A percentile compares a stretch with the other conserved stretches of the same genome.
phyloP scores from a whole-genome alignment of 2,113 vertebrate genomes.

The Crotalus horridus region DNA sequence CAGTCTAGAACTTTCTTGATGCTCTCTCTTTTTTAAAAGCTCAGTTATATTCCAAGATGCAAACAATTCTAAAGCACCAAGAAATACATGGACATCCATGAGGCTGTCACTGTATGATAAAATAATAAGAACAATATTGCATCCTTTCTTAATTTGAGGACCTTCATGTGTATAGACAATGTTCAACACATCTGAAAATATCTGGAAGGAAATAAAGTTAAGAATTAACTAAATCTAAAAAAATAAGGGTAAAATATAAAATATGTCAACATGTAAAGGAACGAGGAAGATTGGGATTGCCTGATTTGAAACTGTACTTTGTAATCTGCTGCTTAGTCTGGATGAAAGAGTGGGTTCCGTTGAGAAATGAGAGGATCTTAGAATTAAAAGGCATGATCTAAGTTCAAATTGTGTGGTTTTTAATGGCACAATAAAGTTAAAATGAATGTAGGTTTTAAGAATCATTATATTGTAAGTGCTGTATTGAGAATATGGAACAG shows the following conservation, averaged over 20 bases:
- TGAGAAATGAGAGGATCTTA: not conserved
- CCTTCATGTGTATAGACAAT: not conserved
- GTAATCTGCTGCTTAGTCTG: not conserved
- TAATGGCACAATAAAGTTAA: not conserved
- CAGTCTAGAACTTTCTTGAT: not conserved
- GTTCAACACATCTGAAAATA: not conserved
- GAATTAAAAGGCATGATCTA: not conserved
- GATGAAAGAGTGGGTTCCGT: not conserved
- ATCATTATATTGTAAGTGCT: not conserved
- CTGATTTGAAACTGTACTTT: not conserved
- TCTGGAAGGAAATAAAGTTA: not conserved
- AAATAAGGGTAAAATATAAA: not conserved
- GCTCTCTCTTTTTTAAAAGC: not conserved
- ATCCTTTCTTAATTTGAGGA: not conserved
- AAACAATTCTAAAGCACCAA: not conserved
- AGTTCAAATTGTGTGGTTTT: not conserved
- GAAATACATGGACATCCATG: not conserved
- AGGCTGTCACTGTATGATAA: not conserved
- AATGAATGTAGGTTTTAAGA: not conserved
- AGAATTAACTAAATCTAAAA: not conserved
- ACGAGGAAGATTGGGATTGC: not conserved
- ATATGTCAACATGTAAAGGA: not conserved
- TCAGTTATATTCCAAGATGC: not conserved
- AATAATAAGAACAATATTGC: not conserved
- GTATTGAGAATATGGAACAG: not conserved